A percentile compares a stretch with the other conserved stretches of the same genome.
Evolutionary conservation across 2,888 invertebrate species (phyloP).

Genomic region (Microchrysa polita): DNA sequence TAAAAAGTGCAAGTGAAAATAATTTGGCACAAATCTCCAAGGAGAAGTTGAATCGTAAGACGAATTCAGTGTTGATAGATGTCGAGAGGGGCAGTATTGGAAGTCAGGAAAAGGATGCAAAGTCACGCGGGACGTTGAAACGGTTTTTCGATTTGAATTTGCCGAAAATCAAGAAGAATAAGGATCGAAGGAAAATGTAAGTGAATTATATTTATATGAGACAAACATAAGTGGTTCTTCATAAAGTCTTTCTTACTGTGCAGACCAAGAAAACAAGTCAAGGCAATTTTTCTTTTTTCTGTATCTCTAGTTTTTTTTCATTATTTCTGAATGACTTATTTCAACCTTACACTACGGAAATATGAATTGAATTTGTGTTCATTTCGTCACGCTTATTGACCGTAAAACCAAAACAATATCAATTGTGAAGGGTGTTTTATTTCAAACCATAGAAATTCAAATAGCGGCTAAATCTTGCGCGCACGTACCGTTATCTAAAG

Average conservation of each 20-base stretch:
- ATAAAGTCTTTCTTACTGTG: too few species aligned
- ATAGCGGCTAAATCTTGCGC: too few species aligned
- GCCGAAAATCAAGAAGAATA: slow-evolving; percentile 39
- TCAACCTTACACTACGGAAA: neutral
- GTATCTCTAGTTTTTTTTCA: too few species aligned
- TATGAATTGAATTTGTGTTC: neutral
- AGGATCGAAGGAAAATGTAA: slow-evolving; percentile 18
- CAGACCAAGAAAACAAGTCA: too few species aligned
- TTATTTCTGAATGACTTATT: too few species aligned
- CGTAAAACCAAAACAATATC: too few species aligned
- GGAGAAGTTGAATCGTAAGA: slow-evolving; percentile 33
- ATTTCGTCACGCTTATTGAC: too few species aligned
- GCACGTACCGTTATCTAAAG: too few species aligned
- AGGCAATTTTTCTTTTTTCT: too few species aligned
- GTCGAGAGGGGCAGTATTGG: neutral
- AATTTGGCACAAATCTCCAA: slow-evolving; percentile 46
- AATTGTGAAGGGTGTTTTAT: too few species aligned
- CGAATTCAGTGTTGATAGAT: slow-evolving; percentile 30
- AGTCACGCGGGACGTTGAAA: slow-evolving; percentile 33
- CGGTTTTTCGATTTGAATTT: slow-evolving; percentile 45
- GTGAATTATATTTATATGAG: slow-evolving; percentile 2
- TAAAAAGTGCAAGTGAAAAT: slow-evolving; percentile 50
- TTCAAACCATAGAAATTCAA: too few species aligned
- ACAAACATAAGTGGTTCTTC: too few species aligned
- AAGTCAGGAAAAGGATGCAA: neutral